Percentiles rank a stretch among this genome's conserved stretches.
Evolutionary conservation across 2,888 invertebrate species (phyloP).

Genomic region (Limnephilus auricula): DNA sequence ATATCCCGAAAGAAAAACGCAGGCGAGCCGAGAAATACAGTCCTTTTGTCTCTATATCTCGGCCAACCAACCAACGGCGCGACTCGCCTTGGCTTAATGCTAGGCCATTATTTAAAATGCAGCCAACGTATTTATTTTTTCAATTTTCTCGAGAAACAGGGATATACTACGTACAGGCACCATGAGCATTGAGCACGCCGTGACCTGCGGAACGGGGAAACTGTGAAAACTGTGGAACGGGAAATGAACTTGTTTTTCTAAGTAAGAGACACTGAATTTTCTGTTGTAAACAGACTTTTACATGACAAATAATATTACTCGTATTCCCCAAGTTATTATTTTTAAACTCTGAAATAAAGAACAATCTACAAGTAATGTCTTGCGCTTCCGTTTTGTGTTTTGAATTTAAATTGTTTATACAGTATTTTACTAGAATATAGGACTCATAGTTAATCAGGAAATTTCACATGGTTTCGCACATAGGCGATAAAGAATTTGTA

Average conservation of each 20-base stretch:
- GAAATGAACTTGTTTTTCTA: not conserved
- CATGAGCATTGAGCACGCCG: not conserved
- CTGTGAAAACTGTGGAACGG: not conserved
- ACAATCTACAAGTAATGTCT: not conserved
- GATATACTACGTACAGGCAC: not conserved
- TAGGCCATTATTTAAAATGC: conserved; percentile 7
- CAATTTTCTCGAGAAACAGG: conserved; percentile 31
- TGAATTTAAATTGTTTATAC: not conserved
- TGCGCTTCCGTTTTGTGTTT: not conserved
- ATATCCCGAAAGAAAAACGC: conserved; percentile 6
- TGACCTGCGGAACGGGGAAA: not conserved
- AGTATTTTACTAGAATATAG: not conserved
- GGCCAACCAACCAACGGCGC: not conserved
- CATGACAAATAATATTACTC: not conserved
- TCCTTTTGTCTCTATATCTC: not conserved
- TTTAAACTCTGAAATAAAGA: not conserved
- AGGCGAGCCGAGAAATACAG: conserved; percentile 13
- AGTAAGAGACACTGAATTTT: not conserved
- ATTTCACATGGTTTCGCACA: not conserved
- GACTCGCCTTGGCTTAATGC: conserved; percentile 33
- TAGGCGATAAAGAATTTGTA: too few species aligned
- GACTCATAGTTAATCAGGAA: not conserved
- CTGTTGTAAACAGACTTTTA: conserved; percentile 2
- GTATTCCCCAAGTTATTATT: not conserved
- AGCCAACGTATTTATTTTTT: conserved; percentile 28